Percentiles rank a stretch among this genome's conserved stretches.
These are phyloP conservation scores for Oncorhynchus masou DNA, from an alignment of 2,113 vertebrate species.

Conservation along the genomic window DNA sequence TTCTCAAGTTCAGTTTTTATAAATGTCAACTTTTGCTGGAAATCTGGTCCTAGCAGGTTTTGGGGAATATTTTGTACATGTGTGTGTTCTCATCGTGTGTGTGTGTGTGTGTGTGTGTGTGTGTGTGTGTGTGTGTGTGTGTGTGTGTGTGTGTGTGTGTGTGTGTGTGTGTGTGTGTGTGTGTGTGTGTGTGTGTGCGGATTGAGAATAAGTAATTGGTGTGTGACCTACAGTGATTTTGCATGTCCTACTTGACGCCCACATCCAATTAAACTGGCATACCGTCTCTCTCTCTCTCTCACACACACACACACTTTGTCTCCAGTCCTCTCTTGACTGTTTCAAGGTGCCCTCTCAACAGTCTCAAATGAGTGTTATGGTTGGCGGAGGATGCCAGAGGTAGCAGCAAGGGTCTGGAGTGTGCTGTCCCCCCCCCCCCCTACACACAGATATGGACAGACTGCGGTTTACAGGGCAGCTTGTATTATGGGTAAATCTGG, in stretches of 20 bases:
- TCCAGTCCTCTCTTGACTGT: constrained; percentile 1
- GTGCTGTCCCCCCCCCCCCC: background rate
- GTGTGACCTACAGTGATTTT: constrained; percentile 65
- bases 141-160: constrained; percentile 14
- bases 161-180: background rate
- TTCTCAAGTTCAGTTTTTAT: too few relatives aligned
- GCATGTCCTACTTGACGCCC: constrained; percentile 64
- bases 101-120: background rate
- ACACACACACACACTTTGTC: constrained; percentile 2
- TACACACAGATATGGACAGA: constrained; percentile 14
- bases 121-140: constrained; percentile 28
- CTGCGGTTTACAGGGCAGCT: background rate
- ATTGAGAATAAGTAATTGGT: constrained; percentile 63
- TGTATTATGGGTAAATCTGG: constrained; percentile 64
- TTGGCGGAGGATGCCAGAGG: background rate
- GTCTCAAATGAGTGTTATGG: background rate
- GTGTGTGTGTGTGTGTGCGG: constrained; percentile 47
- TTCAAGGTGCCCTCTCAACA: constrained; percentile 6
- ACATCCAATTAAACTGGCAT: constrained; percentile 63
- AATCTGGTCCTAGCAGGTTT: too few relatives aligned
- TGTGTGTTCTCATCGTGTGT: background rate
- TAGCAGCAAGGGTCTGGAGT: background rate
- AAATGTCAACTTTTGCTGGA: too few relatives aligned
- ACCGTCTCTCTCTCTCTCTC: background rate
- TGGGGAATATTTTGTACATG: background rate